Evolutionary conservation across 2,113 vertebrate genomes (phyloP).

Genomic region (Rhagologus leucostigma): DNA sequence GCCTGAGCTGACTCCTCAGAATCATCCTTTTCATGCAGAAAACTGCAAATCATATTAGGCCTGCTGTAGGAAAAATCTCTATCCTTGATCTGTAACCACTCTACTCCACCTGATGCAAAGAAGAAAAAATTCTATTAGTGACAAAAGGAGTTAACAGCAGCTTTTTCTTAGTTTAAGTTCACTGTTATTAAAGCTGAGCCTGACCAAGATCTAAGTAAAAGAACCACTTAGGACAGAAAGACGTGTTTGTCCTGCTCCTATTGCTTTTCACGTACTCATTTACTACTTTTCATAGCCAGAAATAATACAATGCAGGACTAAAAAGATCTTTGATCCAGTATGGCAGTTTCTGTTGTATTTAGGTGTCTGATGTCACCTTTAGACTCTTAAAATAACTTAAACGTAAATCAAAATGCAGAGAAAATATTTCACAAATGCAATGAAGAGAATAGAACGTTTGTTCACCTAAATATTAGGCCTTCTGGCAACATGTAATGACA

Average conservation of each 20-base stretch:
- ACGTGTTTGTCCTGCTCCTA: background rate
- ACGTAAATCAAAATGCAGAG: background rate
- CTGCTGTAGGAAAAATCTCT: conserved; percentile 73
- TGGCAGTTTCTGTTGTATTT: background rate
- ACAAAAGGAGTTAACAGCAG: background rate
- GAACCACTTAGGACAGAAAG: background rate
- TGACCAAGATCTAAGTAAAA: background rate
- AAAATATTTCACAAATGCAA: background rate
- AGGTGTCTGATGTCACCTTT: background rate
- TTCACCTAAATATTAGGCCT: background rate
- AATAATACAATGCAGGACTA: background rate
- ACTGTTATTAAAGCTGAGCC: background rate
- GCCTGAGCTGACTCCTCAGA: conserved; percentile 59
- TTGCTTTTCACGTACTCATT: background rate
- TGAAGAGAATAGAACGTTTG: background rate
- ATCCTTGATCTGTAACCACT: conserved; percentile 80
- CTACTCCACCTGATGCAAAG: conserved; percentile 68
- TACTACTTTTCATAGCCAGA: background rate
- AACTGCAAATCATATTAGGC: conserved; percentile 73
- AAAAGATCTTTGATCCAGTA: background rate
- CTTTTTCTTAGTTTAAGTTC: background rate
- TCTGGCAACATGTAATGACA: background rate
- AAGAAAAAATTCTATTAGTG: background rate
- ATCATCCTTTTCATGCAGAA: conserved; percentile 73
- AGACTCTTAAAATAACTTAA: background rate